Percentiles rank a stretch among this genome's conserved stretches.
Evolutionary conservation across 2,888 invertebrate species (phyloP).

Genomic region (Amaurobius ferox): DNA sequence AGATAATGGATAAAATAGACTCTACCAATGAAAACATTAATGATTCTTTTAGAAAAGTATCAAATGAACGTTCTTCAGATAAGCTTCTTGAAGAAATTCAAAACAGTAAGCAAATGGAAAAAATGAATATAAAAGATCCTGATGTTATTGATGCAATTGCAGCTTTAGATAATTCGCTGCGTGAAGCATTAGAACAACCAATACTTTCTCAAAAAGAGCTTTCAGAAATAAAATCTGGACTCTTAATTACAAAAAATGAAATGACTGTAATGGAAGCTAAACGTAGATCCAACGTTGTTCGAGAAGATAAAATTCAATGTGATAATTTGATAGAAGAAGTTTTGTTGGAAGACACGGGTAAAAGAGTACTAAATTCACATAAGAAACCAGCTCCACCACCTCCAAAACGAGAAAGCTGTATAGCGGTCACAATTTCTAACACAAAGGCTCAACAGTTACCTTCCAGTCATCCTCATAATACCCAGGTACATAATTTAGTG

Average conservation of each 20-base stretch:
- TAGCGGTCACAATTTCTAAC: slow-evolving; percentile 52
- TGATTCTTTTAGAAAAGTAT: background rate
- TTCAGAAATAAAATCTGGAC: background rate
- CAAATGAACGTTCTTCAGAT: slow-evolving; percentile 18
- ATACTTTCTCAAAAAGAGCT: background rate
- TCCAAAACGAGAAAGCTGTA: slow-evolving; percentile 14
- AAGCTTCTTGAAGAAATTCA: slow-evolving; percentile 64
- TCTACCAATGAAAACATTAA: background rate
- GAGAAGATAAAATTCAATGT: slow-evolving; percentile 69
- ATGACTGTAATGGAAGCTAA: background rate
- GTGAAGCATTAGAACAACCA: slow-evolving; percentile 58
- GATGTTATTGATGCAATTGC: slow-evolving; percentile 69
- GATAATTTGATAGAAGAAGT: slow-evolving; percentile 74
- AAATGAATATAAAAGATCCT: slow-evolving; percentile 63
- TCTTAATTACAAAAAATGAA: background rate
- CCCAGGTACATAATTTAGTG: background rate
- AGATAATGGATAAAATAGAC: background rate
- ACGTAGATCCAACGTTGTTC: slow-evolving; percentile 17
- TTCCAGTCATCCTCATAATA: background rate
- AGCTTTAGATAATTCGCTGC: slow-evolving; percentile 51
- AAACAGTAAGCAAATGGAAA: slow-evolving; percentile 58
- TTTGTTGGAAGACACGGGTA: slow-evolving; percentile 49
- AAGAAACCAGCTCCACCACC: background rate
- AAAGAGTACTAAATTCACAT: slow-evolving; percentile 18
- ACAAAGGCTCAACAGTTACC: slow-evolving; percentile 6